These are phyloP conservation scores for Thymallus thymallus DNA, from an alignment of 2,113 vertebrate species.

Conservation along the genomic window DNA sequence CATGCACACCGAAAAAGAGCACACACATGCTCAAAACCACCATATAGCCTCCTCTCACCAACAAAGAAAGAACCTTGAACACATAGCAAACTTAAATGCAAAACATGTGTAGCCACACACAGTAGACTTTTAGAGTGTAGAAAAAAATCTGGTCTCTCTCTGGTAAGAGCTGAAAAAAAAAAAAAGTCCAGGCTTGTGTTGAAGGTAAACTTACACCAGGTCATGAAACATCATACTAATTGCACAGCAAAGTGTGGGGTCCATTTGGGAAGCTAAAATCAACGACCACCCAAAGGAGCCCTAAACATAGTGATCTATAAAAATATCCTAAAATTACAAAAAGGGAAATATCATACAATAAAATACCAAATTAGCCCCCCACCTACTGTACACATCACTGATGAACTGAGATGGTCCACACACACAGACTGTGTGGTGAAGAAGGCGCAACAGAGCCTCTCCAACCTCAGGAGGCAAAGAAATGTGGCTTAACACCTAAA, in stretches of 20 bases:
- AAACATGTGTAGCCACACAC: no score
- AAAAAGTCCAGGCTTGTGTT: constrained; percentile 32
- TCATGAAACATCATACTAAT: constrained; percentile 67
- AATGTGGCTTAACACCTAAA: no score
- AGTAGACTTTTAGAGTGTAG: no score
- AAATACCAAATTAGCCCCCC: constrained; percentile 45
- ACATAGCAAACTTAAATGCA: not conserved
- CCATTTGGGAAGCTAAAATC: constrained; percentile 47
- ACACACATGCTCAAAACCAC: no score
- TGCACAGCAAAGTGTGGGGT: constrained; percentile 63
- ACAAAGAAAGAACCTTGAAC: no score
- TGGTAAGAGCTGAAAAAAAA: constrained; percentile 49
- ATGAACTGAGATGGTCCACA: no score
- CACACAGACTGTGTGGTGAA: no score
- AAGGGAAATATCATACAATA: constrained; percentile 58
- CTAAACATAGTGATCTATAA: constrained; percentile 58
- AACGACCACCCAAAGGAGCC: constrained; percentile 69
- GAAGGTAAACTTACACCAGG: constrained; percentile 50
- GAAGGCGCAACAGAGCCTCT: no score
- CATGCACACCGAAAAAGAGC: no score
- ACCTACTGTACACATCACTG: no score
- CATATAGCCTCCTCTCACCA: no score
- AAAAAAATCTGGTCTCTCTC: constrained; percentile 7
- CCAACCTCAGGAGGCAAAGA: no score
- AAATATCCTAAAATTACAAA: constrained; percentile 64